Evolutionary conservation across 2,888 invertebrate species (phyloP), one percentile per base, ranked within the genome.

Genomic region (Venusia cambrica): DNA sequence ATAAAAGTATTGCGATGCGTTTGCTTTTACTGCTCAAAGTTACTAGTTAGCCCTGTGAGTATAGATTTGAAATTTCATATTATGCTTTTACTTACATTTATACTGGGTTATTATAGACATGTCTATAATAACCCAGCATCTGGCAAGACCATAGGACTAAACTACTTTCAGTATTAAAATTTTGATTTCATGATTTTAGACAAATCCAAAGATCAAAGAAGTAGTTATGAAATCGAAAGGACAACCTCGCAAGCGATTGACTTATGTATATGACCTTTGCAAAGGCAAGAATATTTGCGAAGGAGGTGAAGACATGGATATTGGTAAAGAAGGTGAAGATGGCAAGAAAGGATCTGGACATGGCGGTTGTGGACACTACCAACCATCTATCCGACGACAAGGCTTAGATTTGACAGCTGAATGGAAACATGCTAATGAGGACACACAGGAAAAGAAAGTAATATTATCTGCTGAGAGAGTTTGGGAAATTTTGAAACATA

Each of bases 401-500:
- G 99, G 98, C 0, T 87, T 99, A 21, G 99, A 99, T 59, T 88
- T 99, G 19, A 92, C 94, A 1, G 99, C 98, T 0, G 99, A 99
- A 80, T 99, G 99, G 99, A 99, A 97, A 79, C 94, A 98, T 73
- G 92, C 96, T 0, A 99, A 99, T 79, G 99, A 99, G 85, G 99
- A 99, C 64, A 95, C 97, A 3, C 98, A 99, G 79, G 98, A 99
- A 70, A 95, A 96, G 69, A 99, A 99, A 79, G 97, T 98, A 7
- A 87, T 90, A 1, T 89, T 99, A 3, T 95, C 96, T 3, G 99
- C 99, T 1, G 99, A 99, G 74, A 88, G 98, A 54, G 99, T 98
- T 1, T 95, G 96, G 91, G 99, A 99, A 85, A 97, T 99, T 49
- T 90, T 99, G 17, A 97, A 97, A 77, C 95, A 96, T 62, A 97